Evolutionary conservation across 2,888 invertebrate species (phyloP), one percentile per base, ranked within the genome.

Genomic region (Nipponacmea schrenckii): DNA sequence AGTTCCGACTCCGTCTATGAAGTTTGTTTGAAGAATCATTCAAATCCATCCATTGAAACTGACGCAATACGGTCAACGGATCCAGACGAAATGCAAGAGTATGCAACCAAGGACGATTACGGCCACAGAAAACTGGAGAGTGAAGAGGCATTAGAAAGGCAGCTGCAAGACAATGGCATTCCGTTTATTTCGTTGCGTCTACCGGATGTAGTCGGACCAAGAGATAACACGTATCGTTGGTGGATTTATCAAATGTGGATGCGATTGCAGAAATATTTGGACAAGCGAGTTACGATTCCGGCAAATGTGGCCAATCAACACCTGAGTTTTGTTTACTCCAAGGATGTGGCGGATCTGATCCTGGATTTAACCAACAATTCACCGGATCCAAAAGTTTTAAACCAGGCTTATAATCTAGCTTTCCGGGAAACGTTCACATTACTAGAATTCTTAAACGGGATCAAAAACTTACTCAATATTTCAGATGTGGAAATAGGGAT

Each of bases 1-100:
- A 90, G 90, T 76, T 87, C 89, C 0, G 90, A 90, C 79, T 90
- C 90, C 3, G 88, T 90, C 1, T 90, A 90, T 76, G 90, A 90
- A 77, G 90, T 90, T n/a, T 88, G 88, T 68, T 75, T 81, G 14
- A 84, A 85, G 67, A 79, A 77, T 1, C 84, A 84, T 70, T 73
- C 71, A 0, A 77, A 79, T 5, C 77, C 75, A 1, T 77, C 84
- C 5, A 65, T 77, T 62, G 90, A 90, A 79, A 82, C 83, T 0
- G 89, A 90, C 78, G 87, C 88, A 2, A 82, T 87, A 0, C 76
- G 90, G 73, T 90, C 90, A 1, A 67, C 85, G 17, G 75, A 75
- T 24, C 81, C 85, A 10, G 83, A 84, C 48, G 78, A 83, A 46
- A 78, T 81, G 45, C 71, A 77, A 24, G 69, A 76, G 15, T 78